A percentile compares a stretch with the other conserved stretches of the same genome.
Evolutionary conservation across 1,140 invertebrate genomes (phyloP).

Genomic region (Physella acuta): DNA sequence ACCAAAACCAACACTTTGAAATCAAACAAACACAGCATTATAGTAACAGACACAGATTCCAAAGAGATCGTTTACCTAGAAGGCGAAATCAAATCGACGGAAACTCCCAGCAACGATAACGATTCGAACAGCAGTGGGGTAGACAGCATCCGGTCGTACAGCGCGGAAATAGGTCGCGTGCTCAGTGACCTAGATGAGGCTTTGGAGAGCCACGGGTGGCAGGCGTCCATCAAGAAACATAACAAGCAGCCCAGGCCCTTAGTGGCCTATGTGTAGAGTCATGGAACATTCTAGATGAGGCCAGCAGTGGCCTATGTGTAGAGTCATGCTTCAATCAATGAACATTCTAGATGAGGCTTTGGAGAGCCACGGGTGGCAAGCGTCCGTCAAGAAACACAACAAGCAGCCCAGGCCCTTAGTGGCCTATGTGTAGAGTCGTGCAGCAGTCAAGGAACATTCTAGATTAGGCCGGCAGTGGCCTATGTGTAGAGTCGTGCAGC

Average conservation of each 20-base stretch:
- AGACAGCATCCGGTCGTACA: slow-evolving; percentile 11
- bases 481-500: background rate
- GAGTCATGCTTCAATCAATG: background rate
- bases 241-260: background rate
- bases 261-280: background rate
- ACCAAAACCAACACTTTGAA: no score
- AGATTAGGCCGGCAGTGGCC: background rate
- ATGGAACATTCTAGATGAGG: no score
- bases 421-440: background rate
- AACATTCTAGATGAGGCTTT: background rate
- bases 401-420: background rate
- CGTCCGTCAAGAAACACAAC: background rate
- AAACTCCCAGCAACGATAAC: background rate
- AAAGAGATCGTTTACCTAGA: no score
- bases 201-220: slow-evolving; percentile 8
- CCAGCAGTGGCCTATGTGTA: background rate
- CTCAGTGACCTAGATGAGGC: slow-evolving; percentile 1
- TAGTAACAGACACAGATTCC: no score
- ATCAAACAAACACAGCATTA: no score
- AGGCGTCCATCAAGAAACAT: background rate
- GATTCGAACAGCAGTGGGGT: background rate
- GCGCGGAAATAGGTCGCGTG: slow-evolving; percentile 6
- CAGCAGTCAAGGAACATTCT: background rate
- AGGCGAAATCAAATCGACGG: no score
- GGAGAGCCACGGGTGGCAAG: background rate